Conservation (phyloP, 2,888 invertebrate genomes). For the Phaedon cochleariae region DNA sequence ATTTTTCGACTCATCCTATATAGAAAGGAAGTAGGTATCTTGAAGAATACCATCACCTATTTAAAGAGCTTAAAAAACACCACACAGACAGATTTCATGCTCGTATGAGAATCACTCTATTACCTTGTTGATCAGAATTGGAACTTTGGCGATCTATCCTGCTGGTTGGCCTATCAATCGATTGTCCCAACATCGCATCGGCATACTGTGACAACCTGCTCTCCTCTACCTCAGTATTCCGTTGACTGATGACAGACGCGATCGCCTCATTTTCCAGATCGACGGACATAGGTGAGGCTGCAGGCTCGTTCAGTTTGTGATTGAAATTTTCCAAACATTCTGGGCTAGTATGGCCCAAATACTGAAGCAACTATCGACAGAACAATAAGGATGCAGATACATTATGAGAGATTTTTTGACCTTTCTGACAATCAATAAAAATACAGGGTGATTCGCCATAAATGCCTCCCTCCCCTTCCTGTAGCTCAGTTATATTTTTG, state of each 20-base stretch:
- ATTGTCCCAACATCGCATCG: slow-evolving; percentile 56
- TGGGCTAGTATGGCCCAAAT: slow-evolving; percentile 91
- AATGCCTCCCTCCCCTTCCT: too few species aligned
- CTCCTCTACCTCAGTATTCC: slow-evolving; percentile 84
- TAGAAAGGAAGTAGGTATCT: too few species aligned
- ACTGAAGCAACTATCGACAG: slow-evolving; percentile 83
- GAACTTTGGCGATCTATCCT: slow-evolving; percentile 40
- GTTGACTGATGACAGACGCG: slow-evolving; percentile 83
- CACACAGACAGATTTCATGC: too few species aligned
- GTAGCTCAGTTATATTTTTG: too few species aligned
- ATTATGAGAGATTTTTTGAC: too few species aligned
- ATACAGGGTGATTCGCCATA: too few species aligned
- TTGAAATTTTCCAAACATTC: slow-evolving; percentile 79
- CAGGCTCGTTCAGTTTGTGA: slow-evolving; percentile 80
- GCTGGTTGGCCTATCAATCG: slow-evolving; percentile 53
- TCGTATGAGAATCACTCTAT: too few species aligned
- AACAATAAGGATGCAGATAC: too few species aligned
- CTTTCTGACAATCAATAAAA: too few species aligned
- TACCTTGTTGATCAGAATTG: slow-evolving; percentile 41
- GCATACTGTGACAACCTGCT: slow-evolving; percentile 51
- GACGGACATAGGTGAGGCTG: slow-evolving; percentile 75
- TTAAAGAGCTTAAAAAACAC: too few species aligned
- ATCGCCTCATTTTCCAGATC: slow-evolving; percentile 87
- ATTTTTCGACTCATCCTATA: too few species aligned
- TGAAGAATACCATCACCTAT: too few species aligned